These are phyloP conservation scores for Takifugu bimaculatus DNA, from an alignment of 2,113 vertebrate genomes.

Conservation along the genomic window DNA sequence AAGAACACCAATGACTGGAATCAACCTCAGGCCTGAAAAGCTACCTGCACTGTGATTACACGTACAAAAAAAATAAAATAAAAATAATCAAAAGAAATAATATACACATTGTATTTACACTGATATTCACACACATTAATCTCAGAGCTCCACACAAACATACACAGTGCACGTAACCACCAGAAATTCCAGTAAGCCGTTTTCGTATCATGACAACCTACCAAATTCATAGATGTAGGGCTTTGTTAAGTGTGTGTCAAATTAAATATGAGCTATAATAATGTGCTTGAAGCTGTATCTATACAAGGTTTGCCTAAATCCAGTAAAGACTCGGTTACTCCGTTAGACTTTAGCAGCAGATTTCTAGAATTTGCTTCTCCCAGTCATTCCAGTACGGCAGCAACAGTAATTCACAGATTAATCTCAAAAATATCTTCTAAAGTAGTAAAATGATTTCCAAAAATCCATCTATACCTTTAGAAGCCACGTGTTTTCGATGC, in stretches of 20 bases:
- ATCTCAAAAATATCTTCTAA: too few relatives aligned
- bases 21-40: neutral
- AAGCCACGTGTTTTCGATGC: too few relatives aligned
- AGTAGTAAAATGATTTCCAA: too few relatives aligned
- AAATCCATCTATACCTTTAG: too few relatives aligned
- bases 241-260: neutral
- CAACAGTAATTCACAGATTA: too few relatives aligned
- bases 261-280: neutral
- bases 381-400: too few relatives aligned
- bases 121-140: conserved; percentile 35
- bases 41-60: neutral
- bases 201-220: conserved; percentile 11
- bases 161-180: conserved; percentile 31
- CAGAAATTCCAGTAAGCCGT: conserved; percentile 29
- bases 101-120: conserved; percentile 50
- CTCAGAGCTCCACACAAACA: conserved; percentile 9
- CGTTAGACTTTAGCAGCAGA: neutral
- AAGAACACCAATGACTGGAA: conserved; percentile 8
- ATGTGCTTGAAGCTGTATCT: neutral
- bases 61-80: conserved; percentile 18
- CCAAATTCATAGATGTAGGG: conserved; percentile 22
- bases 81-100: conserved; percentile 22
- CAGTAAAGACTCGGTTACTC: neutral
- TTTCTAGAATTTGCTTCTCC: too few relatives aligned
- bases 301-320: neutral